Base-by-base conservation (phyloP, 2,888 invertebrate species). In the Phoenoteleia sp. region DNA sequence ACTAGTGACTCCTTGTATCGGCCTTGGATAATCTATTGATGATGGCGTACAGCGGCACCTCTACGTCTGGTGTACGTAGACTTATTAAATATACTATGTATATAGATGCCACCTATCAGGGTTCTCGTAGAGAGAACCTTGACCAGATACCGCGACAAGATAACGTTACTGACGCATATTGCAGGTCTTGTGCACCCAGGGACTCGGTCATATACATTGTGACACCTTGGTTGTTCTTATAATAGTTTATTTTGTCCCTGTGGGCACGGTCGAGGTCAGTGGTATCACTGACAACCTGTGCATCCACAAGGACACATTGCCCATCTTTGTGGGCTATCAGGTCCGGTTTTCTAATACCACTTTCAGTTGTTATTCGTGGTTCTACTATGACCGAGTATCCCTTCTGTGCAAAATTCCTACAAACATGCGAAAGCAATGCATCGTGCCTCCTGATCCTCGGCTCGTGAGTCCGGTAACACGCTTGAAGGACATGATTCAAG, bases 311-410 rank as follows among this genome's bases (percentile, higher is more conserved):
- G 0, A 90, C 76, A 0, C 88, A 90, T 3, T 13, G 4, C 1
- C 60, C 87, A 2, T 75, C 89, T 58, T 56, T 90, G 0, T 6
- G 56, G 5, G 91, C 91, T 0, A 93, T 84, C 3, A 92, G 76
- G 54, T 93, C 92, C 0, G 92, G 92, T 80, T 93, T 93, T 0
- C 90, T 66, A 0, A 88, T 81, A 0, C 91, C 93, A 0, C 45
- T 29, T 0, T 75, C 33, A 0, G 92, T 92, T n/a, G 0, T 54
- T 9, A 92, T 52, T 0, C 45, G 62, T 0, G 89, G 89, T 77
- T 93, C 92, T 58, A 67, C n/a, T 13, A 7, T 83, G 84, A 91
- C 90, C 0, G 13, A 19, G 89, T 89, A 92, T 1, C 90, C 90
- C 25, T 3, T 9, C 3, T 60, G 49, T 0, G 2, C 0, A 2